phyloP scores from a whole-genome alignment of 2,888 invertebrate genomes.

The Dolichopus griseipennis region DNA sequence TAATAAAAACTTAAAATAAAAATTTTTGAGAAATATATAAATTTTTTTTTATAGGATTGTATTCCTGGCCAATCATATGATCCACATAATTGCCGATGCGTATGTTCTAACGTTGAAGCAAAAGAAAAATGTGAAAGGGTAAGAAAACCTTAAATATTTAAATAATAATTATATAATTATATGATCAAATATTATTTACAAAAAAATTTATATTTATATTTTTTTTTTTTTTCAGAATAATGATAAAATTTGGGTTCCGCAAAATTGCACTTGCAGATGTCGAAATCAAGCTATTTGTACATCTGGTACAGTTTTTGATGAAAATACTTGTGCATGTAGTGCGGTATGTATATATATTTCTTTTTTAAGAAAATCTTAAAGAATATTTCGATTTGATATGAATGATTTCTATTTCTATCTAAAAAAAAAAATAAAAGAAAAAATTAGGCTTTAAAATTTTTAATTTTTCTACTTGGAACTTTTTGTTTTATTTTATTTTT shows the following conservation, averaged over 20 bases:
- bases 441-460: too few relatives aligned
- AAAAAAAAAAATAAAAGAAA: too few relatives aligned
- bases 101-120: conserved; percentile 53
- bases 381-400: not conserved
- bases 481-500: not conserved
- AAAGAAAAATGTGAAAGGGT: conserved; percentile 48
- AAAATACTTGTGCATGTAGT: conserved; percentile 37
- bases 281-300: conserved; percentile 49
- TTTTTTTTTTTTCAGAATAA: conserved; percentile 35
- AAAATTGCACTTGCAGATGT: conserved; percentile 53
- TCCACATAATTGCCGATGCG: conserved; percentile 50
- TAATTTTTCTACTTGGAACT: not conserved
- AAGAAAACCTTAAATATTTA: conserved; percentile 14
- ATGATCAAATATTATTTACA: too few relatives aligned
- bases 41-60: conserved; percentile 44
- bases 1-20: too few relatives aligned
- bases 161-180: too few relatives aligned
- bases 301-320: conserved; percentile 53
- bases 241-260: conserved; percentile 53
- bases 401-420: too few relatives aligned
- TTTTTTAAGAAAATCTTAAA: not conserved
- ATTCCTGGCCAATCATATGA: conserved; percentile 50
- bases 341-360: not conserved
- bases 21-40: too few relatives aligned
- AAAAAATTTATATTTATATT: too few relatives aligned